These are phyloP conservation scores for Loripinus fragilis DNA, from an alignment of 2,888 invertebrate genomes.

Conservation along the genomic window DNA sequence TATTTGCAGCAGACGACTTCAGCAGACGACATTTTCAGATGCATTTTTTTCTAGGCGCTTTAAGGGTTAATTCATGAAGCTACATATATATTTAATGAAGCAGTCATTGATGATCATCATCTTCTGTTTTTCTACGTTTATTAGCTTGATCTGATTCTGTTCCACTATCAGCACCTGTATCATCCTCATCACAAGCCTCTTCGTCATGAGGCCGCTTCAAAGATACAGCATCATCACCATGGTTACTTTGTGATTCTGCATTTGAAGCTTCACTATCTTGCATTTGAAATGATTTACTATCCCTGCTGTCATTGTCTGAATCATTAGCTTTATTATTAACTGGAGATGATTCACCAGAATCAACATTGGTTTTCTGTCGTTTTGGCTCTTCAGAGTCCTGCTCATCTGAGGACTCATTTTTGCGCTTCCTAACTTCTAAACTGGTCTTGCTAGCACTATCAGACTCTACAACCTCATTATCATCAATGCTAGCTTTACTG, in stretches of 20 bases:
- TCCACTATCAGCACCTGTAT: background rate
- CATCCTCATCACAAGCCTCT: background rate
- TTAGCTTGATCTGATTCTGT: constrained; percentile 1
- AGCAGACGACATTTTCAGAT: no score
- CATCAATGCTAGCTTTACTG: background rate
- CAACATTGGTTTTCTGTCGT: constrained; percentile 31
- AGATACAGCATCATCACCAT: constrained; percentile 24
- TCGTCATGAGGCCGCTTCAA: constrained; percentile 11
- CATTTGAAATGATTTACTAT: background rate
- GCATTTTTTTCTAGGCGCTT: no score
- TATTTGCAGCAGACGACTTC: no score
- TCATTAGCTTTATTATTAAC: background rate
- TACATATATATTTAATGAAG: no score
- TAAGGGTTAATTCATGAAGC: no score
- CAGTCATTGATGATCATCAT: background rate
- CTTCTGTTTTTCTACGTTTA: background rate
- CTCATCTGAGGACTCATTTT: background rate
- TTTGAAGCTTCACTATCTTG: background rate
- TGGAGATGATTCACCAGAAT: constrained; percentile 26
- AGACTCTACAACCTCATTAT: background rate
- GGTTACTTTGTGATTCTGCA: background rate
- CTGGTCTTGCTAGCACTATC: background rate
- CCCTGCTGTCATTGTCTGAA: constrained; percentile 1
- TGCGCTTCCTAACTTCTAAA: constrained; percentile 4
- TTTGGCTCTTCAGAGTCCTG: constrained; percentile 3